Evolutionary conservation across 2,113 vertebrate genomes (phyloP).

Genomic region (Podarcis raffonei): DNA sequence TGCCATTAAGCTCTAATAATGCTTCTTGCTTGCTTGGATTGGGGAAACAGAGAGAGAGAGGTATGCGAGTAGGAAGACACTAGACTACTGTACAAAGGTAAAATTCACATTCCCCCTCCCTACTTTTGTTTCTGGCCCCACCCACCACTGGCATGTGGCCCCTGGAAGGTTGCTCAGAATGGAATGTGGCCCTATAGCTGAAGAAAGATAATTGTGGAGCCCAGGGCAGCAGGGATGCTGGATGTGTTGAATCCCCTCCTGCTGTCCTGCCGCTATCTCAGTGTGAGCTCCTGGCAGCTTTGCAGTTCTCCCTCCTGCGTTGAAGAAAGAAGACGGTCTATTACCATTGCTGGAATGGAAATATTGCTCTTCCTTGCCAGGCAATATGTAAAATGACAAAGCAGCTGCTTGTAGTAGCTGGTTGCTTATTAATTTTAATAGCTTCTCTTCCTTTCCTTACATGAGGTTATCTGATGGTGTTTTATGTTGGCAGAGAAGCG

Average conservation of each 20-base stretch:
- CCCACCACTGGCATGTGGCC: too few species aligned
- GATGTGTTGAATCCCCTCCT: neutral
- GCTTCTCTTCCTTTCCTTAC: slow-evolving; percentile 16
- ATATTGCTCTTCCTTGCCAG: slow-evolving; percentile 5
- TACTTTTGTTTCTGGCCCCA: too few species aligned
- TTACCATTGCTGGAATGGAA: slow-evolving; percentile 35
- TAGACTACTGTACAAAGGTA: too few species aligned
- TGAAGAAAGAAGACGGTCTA: neutral
- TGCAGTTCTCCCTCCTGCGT: slow-evolving; percentile 12
- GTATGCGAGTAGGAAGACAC: too few species aligned
- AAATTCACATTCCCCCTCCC: too few species aligned
- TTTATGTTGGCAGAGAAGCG: neutral
- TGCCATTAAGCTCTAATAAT: too few species aligned
- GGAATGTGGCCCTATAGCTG: too few species aligned
- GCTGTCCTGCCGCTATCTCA: neutral
- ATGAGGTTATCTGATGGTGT: neutral
- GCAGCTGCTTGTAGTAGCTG: slow-evolving; percentile 14
- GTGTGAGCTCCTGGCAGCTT: neutral
- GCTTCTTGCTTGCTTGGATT: too few species aligned
- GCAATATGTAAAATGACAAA: slow-evolving; percentile 20
- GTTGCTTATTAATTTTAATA: slow-evolving; percentile 36
- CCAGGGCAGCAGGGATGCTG: neutral
- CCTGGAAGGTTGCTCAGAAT: too few species aligned
- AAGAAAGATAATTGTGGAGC: too few species aligned
- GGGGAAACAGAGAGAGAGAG: too few species aligned